These are phyloP conservation scores for Nasonia giraulti DNA, from an alignment of 1,140 invertebrate species.

Conservation along the genomic window DNA sequence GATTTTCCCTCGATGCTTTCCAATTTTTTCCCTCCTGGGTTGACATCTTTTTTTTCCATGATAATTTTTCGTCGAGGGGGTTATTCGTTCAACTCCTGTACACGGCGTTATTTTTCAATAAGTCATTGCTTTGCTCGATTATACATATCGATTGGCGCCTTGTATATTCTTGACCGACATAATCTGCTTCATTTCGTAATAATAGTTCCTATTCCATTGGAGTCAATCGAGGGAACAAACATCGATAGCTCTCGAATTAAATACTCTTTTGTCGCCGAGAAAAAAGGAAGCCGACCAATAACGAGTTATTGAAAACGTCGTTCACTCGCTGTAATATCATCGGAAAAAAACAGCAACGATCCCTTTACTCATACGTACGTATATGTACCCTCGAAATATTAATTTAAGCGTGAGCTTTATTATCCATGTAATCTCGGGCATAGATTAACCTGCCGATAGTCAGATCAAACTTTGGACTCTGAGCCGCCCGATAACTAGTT, in stretches of 20 bases:
- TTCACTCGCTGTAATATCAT: too few relatives aligned
- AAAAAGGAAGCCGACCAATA: too few relatives aligned
- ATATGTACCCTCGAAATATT: not conserved
- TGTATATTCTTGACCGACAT: not conserved
- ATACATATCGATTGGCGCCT: not conserved
- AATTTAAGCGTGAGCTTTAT: not conserved
- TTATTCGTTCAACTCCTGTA: not conserved
- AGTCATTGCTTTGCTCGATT: not conserved
- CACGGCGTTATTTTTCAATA: not conserved
- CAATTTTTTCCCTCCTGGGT: not conserved
- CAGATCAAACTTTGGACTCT: not conserved
- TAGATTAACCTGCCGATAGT: not conserved
- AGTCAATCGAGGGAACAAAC: not conserved
- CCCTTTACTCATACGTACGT: not conserved
- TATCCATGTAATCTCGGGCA: not conserved
- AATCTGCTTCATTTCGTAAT: not conserved
- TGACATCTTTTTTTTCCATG: not conserved
- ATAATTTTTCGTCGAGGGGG: too few relatives aligned
- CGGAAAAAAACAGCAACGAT: too few relatives aligned
- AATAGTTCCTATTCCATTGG: not conserved
- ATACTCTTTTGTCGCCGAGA: too few relatives aligned
- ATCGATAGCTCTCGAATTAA: not conserved
- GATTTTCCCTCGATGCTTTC: not conserved
- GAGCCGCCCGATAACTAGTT: not conserved
- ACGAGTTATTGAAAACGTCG: too few relatives aligned